These are phyloP conservation scores for Campoplex capitator DNA, from an alignment of 2,888 invertebrate genomes.

Conservation along the genomic window DNA sequence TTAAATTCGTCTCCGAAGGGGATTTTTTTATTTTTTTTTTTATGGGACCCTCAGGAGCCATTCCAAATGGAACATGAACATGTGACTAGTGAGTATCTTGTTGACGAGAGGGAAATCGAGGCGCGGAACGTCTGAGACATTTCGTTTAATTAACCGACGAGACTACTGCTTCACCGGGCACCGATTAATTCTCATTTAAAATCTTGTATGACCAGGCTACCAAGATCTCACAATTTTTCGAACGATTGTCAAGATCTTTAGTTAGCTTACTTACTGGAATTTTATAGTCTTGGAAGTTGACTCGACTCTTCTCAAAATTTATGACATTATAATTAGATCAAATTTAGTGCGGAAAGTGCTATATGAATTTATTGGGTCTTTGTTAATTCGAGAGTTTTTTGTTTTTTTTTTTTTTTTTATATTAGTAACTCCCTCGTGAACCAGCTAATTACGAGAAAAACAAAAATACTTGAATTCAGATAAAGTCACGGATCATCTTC, in stretches of 20 bases:
- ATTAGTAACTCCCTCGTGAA: not conserved
- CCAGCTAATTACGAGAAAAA: too few relatives aligned
- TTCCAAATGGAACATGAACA: not conserved
- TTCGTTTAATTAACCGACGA: slow-evolving; percentile 41
- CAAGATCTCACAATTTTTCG: not conserved
- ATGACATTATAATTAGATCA: slow-evolving; percentile 1
- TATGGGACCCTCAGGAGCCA: not conserved
- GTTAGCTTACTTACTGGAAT: not conserved
- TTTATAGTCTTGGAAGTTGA: not conserved
- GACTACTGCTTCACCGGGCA: not conserved
- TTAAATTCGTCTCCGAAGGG: not conserved
- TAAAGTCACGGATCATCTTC: not conserved
- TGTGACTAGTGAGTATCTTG: not conserved
- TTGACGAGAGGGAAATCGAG: slow-evolving; percentile 10
- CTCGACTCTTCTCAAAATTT: slow-evolving; percentile 11
- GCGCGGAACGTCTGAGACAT: slow-evolving; percentile 17
- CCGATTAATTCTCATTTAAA: slow-evolving; percentile 51
- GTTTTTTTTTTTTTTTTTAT: not conserved
- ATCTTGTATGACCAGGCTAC: slow-evolving; percentile 15
- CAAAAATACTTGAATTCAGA: not conserved
- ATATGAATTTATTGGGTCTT: not conserved
- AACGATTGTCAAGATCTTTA: not conserved
- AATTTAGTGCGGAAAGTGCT: not conserved
- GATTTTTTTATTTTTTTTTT: not conserved
- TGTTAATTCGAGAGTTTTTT: not conserved